Evolutionary conservation across 2,888 invertebrate species (phyloP).

Genomic region (Aquatica leii): DNA sequence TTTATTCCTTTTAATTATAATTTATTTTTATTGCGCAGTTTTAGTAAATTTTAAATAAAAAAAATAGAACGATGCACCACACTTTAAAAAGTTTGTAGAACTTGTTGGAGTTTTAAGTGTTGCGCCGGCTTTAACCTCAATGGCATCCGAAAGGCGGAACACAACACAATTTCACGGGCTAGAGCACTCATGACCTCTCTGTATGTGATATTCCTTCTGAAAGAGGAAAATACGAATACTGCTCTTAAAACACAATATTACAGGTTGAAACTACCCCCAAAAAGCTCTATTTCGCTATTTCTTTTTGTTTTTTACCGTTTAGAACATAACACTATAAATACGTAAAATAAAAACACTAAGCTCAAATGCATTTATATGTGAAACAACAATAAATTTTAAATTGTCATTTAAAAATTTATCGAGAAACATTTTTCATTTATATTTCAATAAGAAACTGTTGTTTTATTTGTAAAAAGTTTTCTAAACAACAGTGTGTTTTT

Average conservation of each 20-base stretch:
- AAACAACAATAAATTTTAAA: no score
- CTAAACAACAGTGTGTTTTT: not conserved
- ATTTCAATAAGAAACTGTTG: not conserved
- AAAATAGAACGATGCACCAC: slow-evolving; percentile 17
- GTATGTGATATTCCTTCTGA: slow-evolving; percentile 41
- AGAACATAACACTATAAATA: no score
- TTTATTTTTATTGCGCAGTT: no score
- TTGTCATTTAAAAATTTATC: no score
- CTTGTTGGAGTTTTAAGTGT: slow-evolving; percentile 38
- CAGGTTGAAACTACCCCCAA: slow-evolving; percentile 16
- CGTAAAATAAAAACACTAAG: not conserved
- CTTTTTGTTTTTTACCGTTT: not conserved
- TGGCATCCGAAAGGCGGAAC: slow-evolving; percentile 48
- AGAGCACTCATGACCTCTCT: slow-evolving; percentile 46
- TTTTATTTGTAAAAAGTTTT: not conserved
- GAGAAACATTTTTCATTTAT: no score
- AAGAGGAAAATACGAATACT: slow-evolving; percentile 25
- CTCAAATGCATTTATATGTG: no score
- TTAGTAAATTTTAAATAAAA: not conserved
- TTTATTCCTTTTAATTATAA: no score
- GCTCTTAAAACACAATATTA: slow-evolving; percentile 24
- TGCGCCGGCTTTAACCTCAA: slow-evolving; percentile 45
- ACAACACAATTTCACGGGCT: slow-evolving; percentile 52
- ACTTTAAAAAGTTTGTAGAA: slow-evolving; percentile 28
- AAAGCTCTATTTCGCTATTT: slow-evolving; percentile 5